Evolutionary conservation across 2,888 invertebrate species (phyloP), one percentile per base, ranked within the genome.

Genomic region (Polymixis lichenea): DNA sequence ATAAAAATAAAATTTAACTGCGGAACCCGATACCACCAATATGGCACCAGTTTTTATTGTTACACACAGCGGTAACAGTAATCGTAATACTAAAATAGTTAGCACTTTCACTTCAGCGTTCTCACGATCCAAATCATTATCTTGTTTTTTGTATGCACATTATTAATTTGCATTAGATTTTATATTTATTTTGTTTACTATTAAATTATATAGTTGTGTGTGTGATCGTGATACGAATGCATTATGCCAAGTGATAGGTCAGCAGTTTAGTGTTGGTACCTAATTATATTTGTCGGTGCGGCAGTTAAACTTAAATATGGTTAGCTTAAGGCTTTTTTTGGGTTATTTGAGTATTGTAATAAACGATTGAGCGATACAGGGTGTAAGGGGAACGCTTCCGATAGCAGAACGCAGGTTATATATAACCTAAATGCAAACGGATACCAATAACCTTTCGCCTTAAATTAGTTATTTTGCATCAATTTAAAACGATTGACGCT

Each of bases 31-130:
- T 71, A 72, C 43, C 8, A 1, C 43, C 74, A 83, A 69, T 80
- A 73, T 66, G 51, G 75, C 80, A 86, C 84, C 67, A 72, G 69
- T 80, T 86, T 77, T 86, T 83, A 87, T 87, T 86, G 80, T 86
- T 85, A 22, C 60, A 77, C 77, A 77, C 78, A 65, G 72, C 69
- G 62, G 56, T 43, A 69, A 70, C 77, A 60, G 53, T 78, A 83
- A 75, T 86, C 77, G 80, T 86, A 82, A 86, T 75, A 84, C 60
- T 75, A 83, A 81, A 82, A 82, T 79, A 85, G 68, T 80, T 84
- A 85, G 75, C 86, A 91, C 91, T 91, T 91, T 91, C 91, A 88
- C 91, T 76, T 15, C 25, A 46, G 0, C 72, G 87, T 89, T 90
- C 90, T 88, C 90, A 90, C 90, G 90, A 81, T 78, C 80, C 66